These are phyloP conservation scores for Bombus haemorrhoidalis DNA, from an alignment of 1,140 invertebrate genomes.

Conservation along the genomic window DNA sequence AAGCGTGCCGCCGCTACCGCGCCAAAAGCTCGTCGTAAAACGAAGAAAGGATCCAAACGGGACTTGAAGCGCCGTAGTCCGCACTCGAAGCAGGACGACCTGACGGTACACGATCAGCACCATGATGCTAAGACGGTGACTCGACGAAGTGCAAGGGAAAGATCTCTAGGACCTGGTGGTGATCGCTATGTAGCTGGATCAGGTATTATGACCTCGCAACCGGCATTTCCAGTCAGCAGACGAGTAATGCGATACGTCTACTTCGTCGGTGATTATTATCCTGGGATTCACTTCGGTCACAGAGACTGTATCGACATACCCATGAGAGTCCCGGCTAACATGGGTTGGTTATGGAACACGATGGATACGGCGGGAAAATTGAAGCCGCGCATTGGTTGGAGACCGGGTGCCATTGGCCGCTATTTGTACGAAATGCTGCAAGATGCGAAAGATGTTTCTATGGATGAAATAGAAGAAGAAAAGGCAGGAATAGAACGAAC, in stretches of 20 bases:
- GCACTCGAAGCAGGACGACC: neutral
- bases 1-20: neutral
- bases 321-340: conserved; percentile 76
- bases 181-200: conserved; percentile 30
- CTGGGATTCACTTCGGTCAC: conserved; percentile 74
- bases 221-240: conserved; percentile 66
- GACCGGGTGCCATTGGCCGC: conserved; percentile 75
- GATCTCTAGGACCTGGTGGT: conserved; percentile 16
- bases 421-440: conserved; percentile 71
- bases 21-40: neutral
- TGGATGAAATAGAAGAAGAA: conserved; percentile 1
- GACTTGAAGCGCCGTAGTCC: neutral
- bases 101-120: neutral
- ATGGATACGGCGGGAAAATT: conserved; percentile 56
- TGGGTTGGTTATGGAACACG: conserved; percentile 80
- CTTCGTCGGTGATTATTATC: conserved; percentile 63
- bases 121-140: neutral
- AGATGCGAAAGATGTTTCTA: conserved; percentile 67
- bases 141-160: neutral
- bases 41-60: neutral
- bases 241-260: conserved; percentile 70
- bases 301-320: conserved; percentile 73
- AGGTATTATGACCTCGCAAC: too few relatives aligned
- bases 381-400: conserved; percentile 76
- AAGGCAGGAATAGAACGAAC: conserved; percentile 6